phyloP scores from a whole-genome alignment of 2,797 vertebrate genomes.

The Poecilia gillii region DNA sequence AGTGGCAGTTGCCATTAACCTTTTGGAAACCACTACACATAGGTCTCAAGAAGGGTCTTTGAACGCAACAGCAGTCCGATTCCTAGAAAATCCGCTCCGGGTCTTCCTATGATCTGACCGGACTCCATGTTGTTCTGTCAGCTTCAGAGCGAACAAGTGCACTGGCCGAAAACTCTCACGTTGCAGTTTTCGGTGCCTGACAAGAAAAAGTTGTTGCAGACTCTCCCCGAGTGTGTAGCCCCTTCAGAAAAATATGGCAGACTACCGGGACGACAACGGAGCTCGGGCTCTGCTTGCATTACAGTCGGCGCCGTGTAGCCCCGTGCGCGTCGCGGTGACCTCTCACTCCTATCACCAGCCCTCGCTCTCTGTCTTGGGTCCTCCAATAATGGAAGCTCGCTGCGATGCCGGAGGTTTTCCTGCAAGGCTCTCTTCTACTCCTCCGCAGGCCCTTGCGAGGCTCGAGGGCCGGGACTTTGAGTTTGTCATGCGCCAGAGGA shows the following conservation, averaged over 20 bases:
- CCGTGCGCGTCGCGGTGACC: constrained; percentile 80
- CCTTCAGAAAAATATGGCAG: constrained; percentile 87
- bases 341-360: constrained; percentile 76
- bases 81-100: constrained; percentile 56
- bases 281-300: constrained; percentile 90
- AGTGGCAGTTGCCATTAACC: neutral
- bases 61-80: constrained; percentile 49
- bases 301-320: constrained; percentile 92
- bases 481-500: constrained; percentile 94
- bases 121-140: constrained; percentile 83
- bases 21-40: neutral
- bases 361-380: constrained; percentile 63
- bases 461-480: constrained; percentile 97
- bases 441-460: constrained; percentile 85
- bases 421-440: constrained; percentile 61
- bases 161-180: constrained; percentile 77
- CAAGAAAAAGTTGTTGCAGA: constrained; percentile 54
- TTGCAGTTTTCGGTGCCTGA: constrained; percentile 72
- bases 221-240: constrained; percentile 51
- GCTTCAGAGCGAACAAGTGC: constrained; percentile 76
- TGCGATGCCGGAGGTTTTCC: constrained; percentile 52
- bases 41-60: neutral
- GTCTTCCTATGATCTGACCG: constrained; percentile 58
- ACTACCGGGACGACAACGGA: constrained; percentile 92
- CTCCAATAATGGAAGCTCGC: constrained; percentile 63